phyloP scores from a whole-genome alignment of 2,888 invertebrate species.

The Odontocolon sp. region DNA sequence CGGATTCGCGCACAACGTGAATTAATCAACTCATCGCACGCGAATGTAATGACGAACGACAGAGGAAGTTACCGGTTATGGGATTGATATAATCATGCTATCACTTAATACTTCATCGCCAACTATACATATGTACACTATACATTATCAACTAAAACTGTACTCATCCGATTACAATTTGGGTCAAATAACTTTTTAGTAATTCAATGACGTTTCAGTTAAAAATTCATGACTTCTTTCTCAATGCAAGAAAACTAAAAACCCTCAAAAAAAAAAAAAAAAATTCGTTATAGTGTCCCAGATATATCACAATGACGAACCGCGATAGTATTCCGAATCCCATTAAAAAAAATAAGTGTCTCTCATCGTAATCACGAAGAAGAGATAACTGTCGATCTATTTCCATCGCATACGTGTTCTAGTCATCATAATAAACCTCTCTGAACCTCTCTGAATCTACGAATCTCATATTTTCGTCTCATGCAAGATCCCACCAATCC shows the following conservation, averaged over 20 bases:
- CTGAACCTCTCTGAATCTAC: not conserved
- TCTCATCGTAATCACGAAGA: not conserved
- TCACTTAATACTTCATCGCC: slow-evolving; percentile 9
- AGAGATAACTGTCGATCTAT: not conserved
- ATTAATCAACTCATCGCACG: slow-evolving; percentile 38
- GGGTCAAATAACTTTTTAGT: too few species aligned
- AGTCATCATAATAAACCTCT: not conserved
- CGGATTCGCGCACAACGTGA: slow-evolving; percentile 53
- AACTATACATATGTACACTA: not conserved
- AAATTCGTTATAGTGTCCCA: not conserved
- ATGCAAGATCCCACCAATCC: too few species aligned
- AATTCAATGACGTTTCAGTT: too few species aligned
- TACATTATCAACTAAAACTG: not conserved
- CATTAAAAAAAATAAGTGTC: not conserved
- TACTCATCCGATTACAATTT: too few species aligned
- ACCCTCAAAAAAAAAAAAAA: too few species aligned
- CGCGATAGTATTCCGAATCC: not conserved
- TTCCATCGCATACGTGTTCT: not conserved
- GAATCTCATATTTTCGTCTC: not conserved
- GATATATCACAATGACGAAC: not conserved
- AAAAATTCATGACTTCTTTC: too few species aligned
- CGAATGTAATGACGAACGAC: not conserved
- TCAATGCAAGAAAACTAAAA: too few species aligned
- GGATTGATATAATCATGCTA: slow-evolving; percentile 35
- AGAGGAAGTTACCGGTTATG: slow-evolving; percentile 46